Evolutionary conservation across 1,140 invertebrate genomes (phyloP).

Genomic region (Araneus ventricosus): DNA sequence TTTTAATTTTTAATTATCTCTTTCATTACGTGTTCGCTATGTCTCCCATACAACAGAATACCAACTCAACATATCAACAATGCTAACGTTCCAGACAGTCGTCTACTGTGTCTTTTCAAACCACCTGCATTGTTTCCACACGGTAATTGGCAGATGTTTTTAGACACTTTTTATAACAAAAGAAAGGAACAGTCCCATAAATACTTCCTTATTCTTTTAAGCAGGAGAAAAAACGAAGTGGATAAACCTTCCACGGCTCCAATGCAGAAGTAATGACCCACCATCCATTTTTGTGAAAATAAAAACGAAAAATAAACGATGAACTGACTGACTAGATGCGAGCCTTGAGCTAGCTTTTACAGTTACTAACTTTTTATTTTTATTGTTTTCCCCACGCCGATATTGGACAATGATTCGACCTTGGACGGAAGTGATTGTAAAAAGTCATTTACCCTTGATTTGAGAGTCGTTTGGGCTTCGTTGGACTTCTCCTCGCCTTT

Average conservation of each 20-base stretch:
- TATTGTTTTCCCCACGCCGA: not conserved
- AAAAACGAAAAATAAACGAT: constrained; percentile 1
- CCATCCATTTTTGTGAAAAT: not conserved
- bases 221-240: not conserved
- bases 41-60: not conserved
- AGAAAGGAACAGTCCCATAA: not conserved
- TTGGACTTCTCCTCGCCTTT: not conserved
- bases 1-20: not conserved
- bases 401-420: not conserved
- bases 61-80: not conserved
- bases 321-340: not conserved
- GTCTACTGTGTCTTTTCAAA: not conserved
- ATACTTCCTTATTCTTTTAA: constrained; percentile 18
- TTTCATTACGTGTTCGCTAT: not conserved
- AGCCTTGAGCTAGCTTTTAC: too few relatives aligned
- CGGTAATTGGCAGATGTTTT: not conserved
- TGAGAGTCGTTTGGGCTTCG: not conserved
- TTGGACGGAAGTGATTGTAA: not conserved
- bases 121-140: not conserved
- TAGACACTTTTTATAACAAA: not conserved
- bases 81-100: not conserved
- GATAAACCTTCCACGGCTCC: not conserved
- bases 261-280: not conserved
- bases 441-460: constrained; percentile 9
- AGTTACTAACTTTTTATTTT: too few relatives aligned